These are phyloP conservation scores for Aulostomus chinensis DNA, from an alignment of 2,797 vertebrate genomes.

Conservation along the genomic window DNA sequence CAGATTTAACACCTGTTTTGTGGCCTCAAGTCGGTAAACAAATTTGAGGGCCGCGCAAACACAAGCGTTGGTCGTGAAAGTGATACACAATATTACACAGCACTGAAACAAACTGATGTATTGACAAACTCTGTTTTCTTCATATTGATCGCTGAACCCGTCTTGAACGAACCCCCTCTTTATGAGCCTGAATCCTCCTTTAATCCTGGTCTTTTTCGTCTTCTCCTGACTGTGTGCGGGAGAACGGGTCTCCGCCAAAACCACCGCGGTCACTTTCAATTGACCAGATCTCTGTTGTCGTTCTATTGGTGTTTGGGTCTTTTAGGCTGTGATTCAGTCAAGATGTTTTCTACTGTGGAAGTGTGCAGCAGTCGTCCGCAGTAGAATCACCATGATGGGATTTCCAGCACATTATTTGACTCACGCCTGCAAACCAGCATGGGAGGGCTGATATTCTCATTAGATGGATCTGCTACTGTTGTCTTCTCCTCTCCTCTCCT, in stretches of 20 bases:
- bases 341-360: slow-evolving; percentile 58
- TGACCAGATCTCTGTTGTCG: slow-evolving; percentile 23
- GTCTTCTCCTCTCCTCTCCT: slow-evolving; percentile 10
- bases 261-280: slow-evolving; percentile 66
- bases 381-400: slow-evolving; percentile 35
- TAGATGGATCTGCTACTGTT: background rate
- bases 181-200: slow-evolving; percentile 28
- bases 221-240: slow-evolving; percentile 51
- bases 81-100: no score
- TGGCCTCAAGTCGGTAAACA: no score
- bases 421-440: slow-evolving; percentile 43
- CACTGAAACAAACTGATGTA: no score
- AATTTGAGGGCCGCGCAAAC: no score
- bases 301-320: slow-evolving; percentile 42
- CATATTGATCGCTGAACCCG: slow-evolving; percentile 37
- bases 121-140: no score
- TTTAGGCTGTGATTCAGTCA: slow-evolving; percentile 49
- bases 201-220: slow-evolving; percentile 17
- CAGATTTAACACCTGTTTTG: no score
- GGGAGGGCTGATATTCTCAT: slow-evolving; percentile 38
- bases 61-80: no score
- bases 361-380: slow-evolving; percentile 28
- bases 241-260: slow-evolving; percentile 49
- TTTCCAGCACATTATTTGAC: slow-evolving; percentile 35
- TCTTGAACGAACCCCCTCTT: slow-evolving; percentile 33